A percentile compares a stretch with the other conserved stretches of the same genome.
These are phyloP conservation scores for Acrocephalus scirpaceus DNA, from an alignment of 2,797 vertebrate genomes.

Conservation along the genomic window DNA sequence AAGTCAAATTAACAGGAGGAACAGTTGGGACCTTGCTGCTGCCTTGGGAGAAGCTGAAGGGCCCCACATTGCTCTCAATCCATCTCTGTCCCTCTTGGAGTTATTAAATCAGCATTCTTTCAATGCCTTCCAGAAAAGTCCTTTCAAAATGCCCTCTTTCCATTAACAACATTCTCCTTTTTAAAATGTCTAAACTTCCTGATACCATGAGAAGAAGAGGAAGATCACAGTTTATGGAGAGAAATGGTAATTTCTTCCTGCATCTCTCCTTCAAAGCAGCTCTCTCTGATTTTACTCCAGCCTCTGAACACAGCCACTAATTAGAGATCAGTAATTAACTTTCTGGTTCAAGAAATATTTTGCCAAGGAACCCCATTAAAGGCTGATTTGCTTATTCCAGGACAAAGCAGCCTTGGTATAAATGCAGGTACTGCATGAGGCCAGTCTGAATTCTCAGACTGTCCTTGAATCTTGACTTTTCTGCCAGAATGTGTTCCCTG, in stretches of 20 bases:
- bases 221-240: background rate
- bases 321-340: conserved; percentile 78
- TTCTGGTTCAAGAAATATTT: conserved; percentile 73
- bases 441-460: background rate
- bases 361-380: conserved; percentile 69
- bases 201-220: background rate
- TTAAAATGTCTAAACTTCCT: background rate
- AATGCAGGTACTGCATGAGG: background rate
- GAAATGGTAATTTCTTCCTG: background rate
- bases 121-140: background rate
- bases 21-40: background rate
- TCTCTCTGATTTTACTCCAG: conserved; percentile 37
- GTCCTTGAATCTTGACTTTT: background rate
- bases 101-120: background rate
- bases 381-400: conserved; percentile 58
- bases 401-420: background rate
- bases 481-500: fast-evolving
- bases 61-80: background rate
- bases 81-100: background rate
- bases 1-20: background rate
- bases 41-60: background rate
- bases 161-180: background rate
- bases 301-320: conserved; percentile 69
- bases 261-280: conserved; percentile 33
- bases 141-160: background rate